Conservation (phyloP, 2,888 invertebrate genomes). For the Temnothorax rugatulus region DNA sequence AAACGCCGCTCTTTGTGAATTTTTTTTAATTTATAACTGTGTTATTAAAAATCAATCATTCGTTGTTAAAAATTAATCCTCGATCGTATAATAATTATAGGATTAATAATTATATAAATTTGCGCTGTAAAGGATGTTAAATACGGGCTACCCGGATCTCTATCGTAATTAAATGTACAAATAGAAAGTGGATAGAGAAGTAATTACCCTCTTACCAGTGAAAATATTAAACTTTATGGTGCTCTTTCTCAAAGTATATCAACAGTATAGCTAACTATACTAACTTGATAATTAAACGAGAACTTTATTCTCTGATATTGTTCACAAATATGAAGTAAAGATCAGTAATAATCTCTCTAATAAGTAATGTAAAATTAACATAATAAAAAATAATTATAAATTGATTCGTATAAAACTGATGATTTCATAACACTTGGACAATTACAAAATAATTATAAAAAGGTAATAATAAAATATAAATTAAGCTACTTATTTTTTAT, state of each 20-base stretch:
- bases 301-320: not conserved
- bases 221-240: constrained; percentile 30
- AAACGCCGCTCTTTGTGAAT: not conserved
- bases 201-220: not conserved
- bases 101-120: not conserved
- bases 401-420: not conserved
- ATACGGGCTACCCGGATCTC: not conserved
- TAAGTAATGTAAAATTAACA: not conserved
- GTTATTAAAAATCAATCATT: constrained; percentile 6
- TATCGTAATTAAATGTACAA: constrained; percentile 6
- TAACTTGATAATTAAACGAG: constrained; percentile 18
- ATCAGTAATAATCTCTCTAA: not conserved
- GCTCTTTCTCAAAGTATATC: not conserved
- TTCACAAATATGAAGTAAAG: not conserved
- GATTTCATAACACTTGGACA: not conserved
- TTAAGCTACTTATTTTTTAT: not conserved
- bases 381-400: not conserved
- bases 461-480: not conserved
- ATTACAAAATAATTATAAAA: not conserved
- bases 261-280: not conserved
- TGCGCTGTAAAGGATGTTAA: not conserved
- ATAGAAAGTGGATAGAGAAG: not conserved
- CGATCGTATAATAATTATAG: not conserved
- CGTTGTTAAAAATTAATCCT: not conserved
- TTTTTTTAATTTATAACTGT: constrained; percentile 20